These are phyloP conservation scores for Acipenser oxyrinchus DNA, from an alignment of 2,797 vertebrate species.

Conservation along the genomic window DNA sequence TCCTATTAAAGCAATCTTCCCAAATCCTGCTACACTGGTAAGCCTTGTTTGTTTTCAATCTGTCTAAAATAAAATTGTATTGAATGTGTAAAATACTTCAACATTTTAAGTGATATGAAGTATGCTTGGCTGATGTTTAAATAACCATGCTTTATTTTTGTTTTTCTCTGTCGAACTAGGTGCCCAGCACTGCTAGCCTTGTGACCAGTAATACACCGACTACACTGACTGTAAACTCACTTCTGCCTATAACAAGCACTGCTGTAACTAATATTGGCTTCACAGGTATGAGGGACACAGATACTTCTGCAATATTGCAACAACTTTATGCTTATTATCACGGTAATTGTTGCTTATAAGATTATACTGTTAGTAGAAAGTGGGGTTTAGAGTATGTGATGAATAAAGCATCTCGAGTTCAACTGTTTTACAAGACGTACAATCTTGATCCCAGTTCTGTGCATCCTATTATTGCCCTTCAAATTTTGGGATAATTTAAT, in stretches of 20 bases:
- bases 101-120: too few species aligned
- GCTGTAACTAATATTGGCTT: slow-evolving; percentile 76
- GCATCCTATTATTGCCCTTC: too few species aligned
- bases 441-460: background rate
- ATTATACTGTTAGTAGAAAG: background rate
- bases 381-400: background rate
- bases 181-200: slow-evolving; percentile 94
- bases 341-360: background rate
- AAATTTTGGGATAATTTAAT: too few species aligned
- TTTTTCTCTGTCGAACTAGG: slow-evolving; percentile 47
- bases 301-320: background rate
- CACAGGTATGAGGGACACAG: slow-evolving; percentile 63
- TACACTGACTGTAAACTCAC: slow-evolving; percentile 89
- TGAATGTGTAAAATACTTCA: too few species aligned
- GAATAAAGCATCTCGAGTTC: too few species aligned
- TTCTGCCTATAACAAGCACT: slow-evolving; percentile 90
- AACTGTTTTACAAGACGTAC: too few species aligned
- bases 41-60: slow-evolving; percentile 16
- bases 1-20: slow-evolving; percentile 93
- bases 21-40: slow-evolving; percentile 88
- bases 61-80: too few species aligned
- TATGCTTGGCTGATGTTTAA: too few species aligned
- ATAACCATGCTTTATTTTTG: slow-evolving; percentile 1
- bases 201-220: slow-evolving; percentile 90
- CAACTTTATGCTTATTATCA: background rate